Evolutionary conservation across 2,797 vertebrate species (phyloP).

Genomic region (Thaleichthys pacificus): DNA sequence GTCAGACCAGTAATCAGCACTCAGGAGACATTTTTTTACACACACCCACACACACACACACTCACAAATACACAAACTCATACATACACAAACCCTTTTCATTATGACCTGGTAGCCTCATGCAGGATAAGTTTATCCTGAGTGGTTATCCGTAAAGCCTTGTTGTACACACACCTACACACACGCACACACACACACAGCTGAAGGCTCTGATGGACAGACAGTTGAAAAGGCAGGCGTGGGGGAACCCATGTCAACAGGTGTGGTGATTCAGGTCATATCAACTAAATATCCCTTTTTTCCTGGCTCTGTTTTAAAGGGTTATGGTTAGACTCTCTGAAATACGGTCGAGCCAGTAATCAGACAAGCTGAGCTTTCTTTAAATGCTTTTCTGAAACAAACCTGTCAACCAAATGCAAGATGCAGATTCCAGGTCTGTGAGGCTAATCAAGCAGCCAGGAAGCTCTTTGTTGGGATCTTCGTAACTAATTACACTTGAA

Average conservation of each 20-base stretch:
- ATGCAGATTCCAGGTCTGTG: conserved; percentile 23
- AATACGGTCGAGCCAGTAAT: too few relatives aligned
- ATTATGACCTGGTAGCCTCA: neutral
- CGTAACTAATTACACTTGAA: conserved; percentile 47
- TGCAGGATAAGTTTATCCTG: neutral
- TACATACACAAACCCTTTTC: neutral
- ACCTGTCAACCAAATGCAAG: conserved; percentile 17
- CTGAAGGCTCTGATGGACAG: too few relatives aligned
- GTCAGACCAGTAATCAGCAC: conserved; percentile 18
- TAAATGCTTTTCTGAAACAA: neutral
- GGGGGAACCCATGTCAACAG: neutral
- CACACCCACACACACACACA: conserved; percentile 11
- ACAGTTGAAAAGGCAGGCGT: too few relatives aligned
- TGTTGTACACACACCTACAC: neutral
- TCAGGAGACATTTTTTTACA: conserved; percentile 8
- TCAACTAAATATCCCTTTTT: neutral
- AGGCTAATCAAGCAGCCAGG: conserved; percentile 42
- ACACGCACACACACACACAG: too few relatives aligned
- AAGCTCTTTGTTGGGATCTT: conserved; percentile 35
- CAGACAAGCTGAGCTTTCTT: too few relatives aligned
- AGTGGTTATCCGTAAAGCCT: neutral
- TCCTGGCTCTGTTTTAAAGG: too few relatives aligned
- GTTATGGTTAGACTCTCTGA: too few relatives aligned
- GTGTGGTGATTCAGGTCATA: neutral
- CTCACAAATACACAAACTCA: neutral